Evolutionary conservation across 2,888 invertebrate genomes (phyloP), one percentile per base, ranked within the genome.

Genomic region (Hydraecia micacea): DNA sequence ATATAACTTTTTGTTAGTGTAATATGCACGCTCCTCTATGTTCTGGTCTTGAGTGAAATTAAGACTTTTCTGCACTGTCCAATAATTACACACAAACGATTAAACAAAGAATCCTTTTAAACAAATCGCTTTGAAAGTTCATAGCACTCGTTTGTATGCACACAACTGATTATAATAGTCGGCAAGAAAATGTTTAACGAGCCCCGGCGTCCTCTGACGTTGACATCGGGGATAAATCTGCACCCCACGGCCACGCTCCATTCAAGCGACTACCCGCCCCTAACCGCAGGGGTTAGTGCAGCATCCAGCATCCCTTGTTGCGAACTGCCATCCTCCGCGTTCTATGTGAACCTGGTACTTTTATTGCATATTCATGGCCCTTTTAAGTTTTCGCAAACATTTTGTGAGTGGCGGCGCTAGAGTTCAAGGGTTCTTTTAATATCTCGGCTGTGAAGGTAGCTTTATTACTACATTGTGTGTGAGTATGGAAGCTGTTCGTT

Each of bases 281-380:
- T 93, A 91, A 94, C 95, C 93, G 87, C 95, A 93, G 93, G 95
- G 93, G 92, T 87, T 85, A 81, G 84, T 84, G 91, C 96, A 96
- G 95, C 95, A 95, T 96, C 95, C 96, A 96, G 95, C 96, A 95
- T 96, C 95, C 95, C 94, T 90, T 91, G 86, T 94, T 94, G 96
- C 96, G 89, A 96, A 96, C 91, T 93, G 82, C 85, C 92, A 93
- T 92, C 93, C 90, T 91, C 90, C 91, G 68, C 83, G 79, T 81
- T 91, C 86, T 93, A 94, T 96, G 95, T 83, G 80, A 78, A 80
- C 96, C 96, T 96, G 91, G 96, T 97, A 95, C 92, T 92, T 96
- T 96, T 96, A 96, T 97, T 96, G 96, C 96, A 96, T 95, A 96
- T 95, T 96, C 93, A 94, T 95, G 92, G 91, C 87, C 79, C 89